phyloP scores from a whole-genome alignment of 2,797 vertebrate species.

The Chaenodraco wilsoni region DNA sequence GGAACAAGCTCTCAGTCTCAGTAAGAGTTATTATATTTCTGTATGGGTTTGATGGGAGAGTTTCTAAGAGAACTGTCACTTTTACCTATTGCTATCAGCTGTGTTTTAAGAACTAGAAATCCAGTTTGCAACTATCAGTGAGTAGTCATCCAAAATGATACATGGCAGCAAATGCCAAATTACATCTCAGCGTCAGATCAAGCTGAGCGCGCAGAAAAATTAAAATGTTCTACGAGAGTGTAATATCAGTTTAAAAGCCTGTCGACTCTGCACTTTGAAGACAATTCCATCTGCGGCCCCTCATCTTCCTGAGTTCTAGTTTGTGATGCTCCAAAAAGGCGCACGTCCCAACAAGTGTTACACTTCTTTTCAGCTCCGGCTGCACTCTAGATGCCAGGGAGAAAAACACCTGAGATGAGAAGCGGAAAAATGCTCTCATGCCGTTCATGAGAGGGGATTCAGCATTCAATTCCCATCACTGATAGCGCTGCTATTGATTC shows the following conservation, averaged over 20 bases:
- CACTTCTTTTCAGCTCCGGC: constrained; percentile 56
- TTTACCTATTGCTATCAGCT: constrained; percentile 17
- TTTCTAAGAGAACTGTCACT: constrained; percentile 16
- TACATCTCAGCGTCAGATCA: constrained; percentile 48
- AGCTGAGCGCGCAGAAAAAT: constrained; percentile 51
- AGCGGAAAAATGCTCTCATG: constrained; percentile 83
- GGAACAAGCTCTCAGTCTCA: constrained; percentile 18
- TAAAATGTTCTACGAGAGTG: constrained; percentile 36
- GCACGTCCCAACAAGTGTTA: constrained; percentile 61
- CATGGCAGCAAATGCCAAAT: constrained; percentile 57
- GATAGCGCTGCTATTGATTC: constrained; percentile 90
- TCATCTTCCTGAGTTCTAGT: constrained; percentile 56
- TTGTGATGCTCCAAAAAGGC: constrained; percentile 48
- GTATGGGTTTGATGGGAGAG: constrained; percentile 15
- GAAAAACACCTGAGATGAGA: constrained; percentile 85
- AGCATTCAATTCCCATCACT: constrained; percentile 89
- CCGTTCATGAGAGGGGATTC: constrained; percentile 70
- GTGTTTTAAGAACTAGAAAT: constrained; percentile 32
- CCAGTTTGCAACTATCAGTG: constrained; percentile 33
- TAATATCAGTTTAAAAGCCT: constrained; percentile 57
- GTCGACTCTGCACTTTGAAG: constrained; percentile 48
- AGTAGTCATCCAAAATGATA: constrained; percentile 42
- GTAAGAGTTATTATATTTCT: not conserved
- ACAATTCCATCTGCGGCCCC: constrained; percentile 56
- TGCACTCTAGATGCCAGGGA: constrained; percentile 49